Base-by-base conservation (phyloP, 2,797 vertebrate species). In the Sebastes minor region DNA sequence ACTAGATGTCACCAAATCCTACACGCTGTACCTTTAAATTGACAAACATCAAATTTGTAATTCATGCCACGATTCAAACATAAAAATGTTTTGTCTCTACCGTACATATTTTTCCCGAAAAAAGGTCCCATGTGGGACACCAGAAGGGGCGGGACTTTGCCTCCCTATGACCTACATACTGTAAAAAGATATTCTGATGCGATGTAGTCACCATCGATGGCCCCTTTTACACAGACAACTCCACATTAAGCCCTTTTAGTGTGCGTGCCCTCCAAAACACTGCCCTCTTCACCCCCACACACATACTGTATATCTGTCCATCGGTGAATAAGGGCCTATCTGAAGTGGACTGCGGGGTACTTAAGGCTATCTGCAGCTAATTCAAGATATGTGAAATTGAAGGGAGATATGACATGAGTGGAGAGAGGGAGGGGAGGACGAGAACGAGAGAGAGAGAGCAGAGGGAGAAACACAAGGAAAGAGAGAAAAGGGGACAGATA, bases 381-480 rank as follows among this genome's bases (percentile, higher is more conserved):
- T 95, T 94, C 92, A 94, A 95, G 94, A 95, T 95, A 94, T 86
- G 93, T 94, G 94, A 86, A 95, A 95, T 95, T 95, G 94, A 94
- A 93, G 87, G 91, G 91, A 94, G 94, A 94, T 94, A 94, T 91
- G 92, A 86, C 87, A 88, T 79, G 89, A 90, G 86, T 68, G 86
- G 78, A 72, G 59, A 72, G 86, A 74, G 84, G 66, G 81, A 64
- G 66, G 20, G 59, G 62, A n/a, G 60, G 61, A 38, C 25, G 68
- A 18, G 46, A 57, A 22, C 1, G 83, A 80, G 74, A 59, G 65
- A 59, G 65, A 62, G 70, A 59, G 22, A 64, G 52, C 35, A 65
- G 49, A 55, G 64, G 73, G 42, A 6, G 16, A 52, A 81, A 73
- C 67, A 80, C 60, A 71, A 59, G 46, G 72, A 38, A 20, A 52